Base-by-base conservation (phyloP, 2,113 vertebrate genomes). In the Hemicordylus capensis region DNA sequence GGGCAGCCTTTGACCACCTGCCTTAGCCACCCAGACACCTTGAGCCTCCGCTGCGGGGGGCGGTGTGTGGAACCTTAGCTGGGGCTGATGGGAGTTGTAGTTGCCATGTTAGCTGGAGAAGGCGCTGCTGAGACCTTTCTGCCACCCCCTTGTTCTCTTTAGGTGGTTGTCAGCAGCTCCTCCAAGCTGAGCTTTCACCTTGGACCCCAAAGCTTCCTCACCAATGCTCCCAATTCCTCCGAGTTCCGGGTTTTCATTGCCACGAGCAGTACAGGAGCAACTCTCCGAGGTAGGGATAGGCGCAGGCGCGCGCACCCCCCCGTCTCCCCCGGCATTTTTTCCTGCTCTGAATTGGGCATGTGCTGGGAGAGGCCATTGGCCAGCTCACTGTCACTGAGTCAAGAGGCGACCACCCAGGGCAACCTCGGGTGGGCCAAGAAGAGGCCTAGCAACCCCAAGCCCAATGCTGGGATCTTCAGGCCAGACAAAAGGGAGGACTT, bases 161-260 rank as follows among this genome's bases (percentile, higher is more conserved):
- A 96, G 95, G 92, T 96, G 24, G 76, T 85, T 14, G 88, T 95
- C 85, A 82, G 88, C 6, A 74, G 86, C n/a, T 90, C 90, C 28
- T 87, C 92, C n/a, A 87, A 75, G 67, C 69, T 95, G 48, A 94
- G 20, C 5, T 78, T 95, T 78, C 92, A 69, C 54, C 90, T 91
- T 3, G 90, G 89, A 72, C 89, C 90, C 76, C 93, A 90, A 76
- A 89, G 69, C 61, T 87, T 88, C 3, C 87, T 96, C 51, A 95
- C 93, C 83, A 95, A 95, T 10, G 78, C 66, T 14, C 93, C 73
- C 28, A 89, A 85, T 22, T 86, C 93, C 56, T 24, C 89, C 28
- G 89, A 78, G 5, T 94, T 95, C 82, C 87, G 67, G 76, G 72
- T 95, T 22, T 91, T 94, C 48, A 59, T 96, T 44, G 86, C 84